phyloP scores from a whole-genome alignment of 2,888 invertebrate genomes.

The Coleophora flavipennella region DNA sequence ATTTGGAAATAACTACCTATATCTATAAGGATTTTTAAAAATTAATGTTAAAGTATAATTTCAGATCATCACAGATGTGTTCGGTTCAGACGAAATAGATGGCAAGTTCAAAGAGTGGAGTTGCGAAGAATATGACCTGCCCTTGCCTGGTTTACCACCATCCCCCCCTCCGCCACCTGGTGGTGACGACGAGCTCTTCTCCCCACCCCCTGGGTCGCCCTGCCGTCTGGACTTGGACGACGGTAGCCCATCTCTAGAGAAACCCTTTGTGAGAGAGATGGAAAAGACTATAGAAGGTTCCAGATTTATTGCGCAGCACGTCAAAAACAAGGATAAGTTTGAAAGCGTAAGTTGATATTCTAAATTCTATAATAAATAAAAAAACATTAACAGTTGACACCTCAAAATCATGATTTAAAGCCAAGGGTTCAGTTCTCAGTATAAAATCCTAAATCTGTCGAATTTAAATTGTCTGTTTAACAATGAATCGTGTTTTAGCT shows the following conservation, averaged over 20 bases:
- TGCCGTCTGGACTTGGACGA: constrained; percentile 74
- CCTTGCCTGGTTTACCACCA: constrained; percentile 81
- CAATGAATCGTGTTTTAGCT: too few relatives aligned
- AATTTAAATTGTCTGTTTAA: too few relatives aligned
- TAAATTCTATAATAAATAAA: constrained; percentile 3
- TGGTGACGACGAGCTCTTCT: constrained; percentile 88
- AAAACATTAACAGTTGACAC: too few relatives aligned
- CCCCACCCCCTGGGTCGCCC: constrained; percentile 80
- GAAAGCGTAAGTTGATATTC: constrained; percentile 83
- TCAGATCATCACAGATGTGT: constrained; percentile 86
- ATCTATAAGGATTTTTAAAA: too few relatives aligned
- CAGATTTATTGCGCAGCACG: constrained; percentile 95
- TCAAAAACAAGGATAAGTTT: constrained; percentile 94
- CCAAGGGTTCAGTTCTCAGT: too few relatives aligned
- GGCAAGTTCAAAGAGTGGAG: constrained; percentile 68
- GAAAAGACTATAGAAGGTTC: constrained; percentile 94
- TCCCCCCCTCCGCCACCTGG: constrained; percentile 82
- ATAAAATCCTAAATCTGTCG: too few relatives aligned
- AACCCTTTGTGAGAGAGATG: constrained; percentile 86
- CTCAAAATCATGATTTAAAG: too few relatives aligned
- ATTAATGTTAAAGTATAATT: constrained; percentile 11
- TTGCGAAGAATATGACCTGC: constrained; percentile 82
- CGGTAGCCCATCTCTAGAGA: constrained; percentile 85
- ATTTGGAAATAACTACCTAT: too few relatives aligned
- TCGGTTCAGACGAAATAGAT: constrained; percentile 71